Evolutionary conservation across 1,140 invertebrate genomes (phyloP), one percentile per base, ranked within the genome.

Genomic region (fruit fly (Drosophila melanogaster)): DNA sequence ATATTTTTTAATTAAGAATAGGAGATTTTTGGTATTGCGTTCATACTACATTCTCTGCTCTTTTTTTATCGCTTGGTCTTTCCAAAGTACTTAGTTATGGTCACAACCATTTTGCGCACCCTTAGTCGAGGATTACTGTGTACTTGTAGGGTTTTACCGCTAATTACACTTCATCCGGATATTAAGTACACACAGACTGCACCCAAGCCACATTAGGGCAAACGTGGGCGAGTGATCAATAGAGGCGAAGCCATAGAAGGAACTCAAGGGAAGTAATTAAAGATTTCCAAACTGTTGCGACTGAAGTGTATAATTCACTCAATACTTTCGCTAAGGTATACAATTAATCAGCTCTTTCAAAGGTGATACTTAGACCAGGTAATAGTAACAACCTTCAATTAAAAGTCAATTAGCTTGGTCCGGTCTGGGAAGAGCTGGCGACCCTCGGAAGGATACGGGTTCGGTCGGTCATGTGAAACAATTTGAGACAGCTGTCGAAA

Each of bases 101-200:
- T 47, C 62, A 47, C 26, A 59, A 30, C 43, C 46, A 40, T 40
- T 50, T 50, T 55, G 55, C 64, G 40, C 54, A 66, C 61, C 71
- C 50, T 60, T 43, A 62, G 57, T 40, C 49, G 33, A 19, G 33
- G 60, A 51, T 67, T 65, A 67, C 14, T 22, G 22, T 0, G 67
- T 77, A 87, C 79, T 87, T 87, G 76, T 79, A 77, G 37, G 83
- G 84, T 59, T 87, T 87, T 83, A 49, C 61, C 71, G 67, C 84
- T 87, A 87, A 89, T 79, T 89, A 77, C 79, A 37, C 37, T 69
- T 79, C 44, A 79, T 61, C 66, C 71, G 76, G 54, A 65, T 79
- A 89, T 77, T 65, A 60, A 61, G 79, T 60, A 62, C 76, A 83
- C 57, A 58, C 56, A 62, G 69, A 30, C 53, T 47, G 41, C 44